A percentile compares a stretch with the other conserved stretches of the same genome.
Evolutionary conservation across 2,888 invertebrate genomes (phyloP).

Genomic region (Temnothorax unifasciatus): DNA sequence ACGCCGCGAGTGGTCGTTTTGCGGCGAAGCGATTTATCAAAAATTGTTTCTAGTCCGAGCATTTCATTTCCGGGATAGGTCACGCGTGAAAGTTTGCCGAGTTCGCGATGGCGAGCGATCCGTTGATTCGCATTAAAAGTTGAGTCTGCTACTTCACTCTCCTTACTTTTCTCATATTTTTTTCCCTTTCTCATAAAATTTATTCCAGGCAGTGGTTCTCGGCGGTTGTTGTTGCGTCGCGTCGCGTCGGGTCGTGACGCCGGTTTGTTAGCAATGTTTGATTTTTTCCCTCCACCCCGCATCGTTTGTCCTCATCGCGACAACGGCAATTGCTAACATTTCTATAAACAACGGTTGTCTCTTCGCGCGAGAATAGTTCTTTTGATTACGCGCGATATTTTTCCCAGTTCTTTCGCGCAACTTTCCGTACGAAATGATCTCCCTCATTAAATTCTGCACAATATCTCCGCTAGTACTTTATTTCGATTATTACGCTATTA

Average conservation of each 20-base stretch:
- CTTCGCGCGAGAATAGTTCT: neutral
- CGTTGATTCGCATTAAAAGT: conserved; percentile 62
- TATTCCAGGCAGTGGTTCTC: conserved; percentile 21
- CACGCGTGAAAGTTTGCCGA: conserved; percentile 38
- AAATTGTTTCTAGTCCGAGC: conserved; percentile 61
- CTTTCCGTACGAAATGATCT: conserved; percentile 18
- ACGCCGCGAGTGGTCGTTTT: conserved; percentile 26
- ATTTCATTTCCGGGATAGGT: conserved; percentile 54
- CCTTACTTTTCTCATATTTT: conserved; percentile 29
- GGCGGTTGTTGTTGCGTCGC: conserved; percentile 11
- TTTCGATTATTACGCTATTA: conserved; percentile 54
- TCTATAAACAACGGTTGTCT: conserved; percentile 38
- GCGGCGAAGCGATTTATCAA: conserved; percentile 50
- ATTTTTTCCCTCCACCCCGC: neutral
- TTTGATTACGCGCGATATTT: conserved; percentile 18
- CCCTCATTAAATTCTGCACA: conserved; percentile 45
- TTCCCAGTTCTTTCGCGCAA: conserved; percentile 19
- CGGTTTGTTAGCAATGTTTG: conserved; percentile 1
- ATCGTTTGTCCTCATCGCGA: conserved; percentile 19
- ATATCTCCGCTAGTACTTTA: conserved; percentile 26
- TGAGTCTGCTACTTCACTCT: conserved; percentile 2
- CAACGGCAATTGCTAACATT: conserved; percentile 40
- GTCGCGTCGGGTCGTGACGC: conserved; percentile 27
- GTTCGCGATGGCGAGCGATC: conserved; percentile 40
- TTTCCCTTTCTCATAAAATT: conserved; percentile 10